Evolutionary conservation across 2,888 invertebrate species (phyloP).

Genomic region (Dolichopus griseipennis): DNA sequence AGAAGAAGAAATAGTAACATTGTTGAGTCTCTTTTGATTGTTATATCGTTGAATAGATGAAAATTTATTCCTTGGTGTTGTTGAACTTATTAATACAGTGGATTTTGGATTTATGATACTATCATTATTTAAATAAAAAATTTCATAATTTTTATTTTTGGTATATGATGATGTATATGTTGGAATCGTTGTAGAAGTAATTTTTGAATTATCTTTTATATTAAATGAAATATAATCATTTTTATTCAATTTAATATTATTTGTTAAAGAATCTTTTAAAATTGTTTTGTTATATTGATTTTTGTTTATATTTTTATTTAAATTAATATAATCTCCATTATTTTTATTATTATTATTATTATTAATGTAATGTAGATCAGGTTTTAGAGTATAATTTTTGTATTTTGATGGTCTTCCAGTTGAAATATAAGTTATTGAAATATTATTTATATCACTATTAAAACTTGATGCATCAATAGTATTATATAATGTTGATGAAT

Average conservation of each 20-base stretch:
- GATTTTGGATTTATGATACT: background rate
- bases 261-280: no score
- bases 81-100: background rate
- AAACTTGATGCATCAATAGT: slow-evolving; percentile 5
- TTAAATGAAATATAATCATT: no score
- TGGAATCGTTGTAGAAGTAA: background rate
- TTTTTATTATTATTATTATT: background rate
- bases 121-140: background rate
- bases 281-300: background rate
- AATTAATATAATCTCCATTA: background rate
- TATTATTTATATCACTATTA: background rate
- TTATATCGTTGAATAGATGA: background rate
- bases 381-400: no score
- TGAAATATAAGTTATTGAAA: background rate
- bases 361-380: background rate
- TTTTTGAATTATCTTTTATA: no score
- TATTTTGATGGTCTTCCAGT: background rate
- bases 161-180: background rate
- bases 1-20: background rate
- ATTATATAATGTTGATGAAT: background rate
- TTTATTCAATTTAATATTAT: no score
- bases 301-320: background rate
- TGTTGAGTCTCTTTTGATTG: background rate
- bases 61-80: background rate
- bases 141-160: background rate